Base-by-base conservation (phyloP, 2,113 vertebrate genomes). In the Euleptes europaea region DNA sequence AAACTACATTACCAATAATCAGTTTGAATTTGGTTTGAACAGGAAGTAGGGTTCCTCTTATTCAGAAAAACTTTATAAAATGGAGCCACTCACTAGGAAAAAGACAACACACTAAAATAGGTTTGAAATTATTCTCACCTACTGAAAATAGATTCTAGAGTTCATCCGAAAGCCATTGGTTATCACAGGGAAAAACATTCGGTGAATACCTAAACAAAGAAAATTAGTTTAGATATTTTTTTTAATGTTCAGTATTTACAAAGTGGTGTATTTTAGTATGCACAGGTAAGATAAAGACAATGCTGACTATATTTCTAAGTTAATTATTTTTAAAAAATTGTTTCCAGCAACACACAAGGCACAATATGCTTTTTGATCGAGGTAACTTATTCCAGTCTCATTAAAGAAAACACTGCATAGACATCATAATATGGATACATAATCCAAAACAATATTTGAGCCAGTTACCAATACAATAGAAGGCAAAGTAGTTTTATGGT, bases 71-170 rank as follows among this genome's bases (percentile, higher is more conserved):
- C 40, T 69, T 19, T 42, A 42, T 40, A 84, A 4, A 54, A 40
- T 19, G n/a, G 67, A 33, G 44, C 23, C 17, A 3, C 26, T 84
- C 6, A 12, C 76, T 35, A 3, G 8, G n/a, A 85, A 80, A 84
- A 17, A 0, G 77, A 86, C 21, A 0, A n/a, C 5, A 2, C 12
- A 54, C 1, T 73, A 44, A 7, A 47, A 81, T 8, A 83, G 85
- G 7, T 76, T 86, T 60, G 9, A 78, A 90, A 75, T 3, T 76
- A 83, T 60, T 92, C 96, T 97, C 96, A 97, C 96, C 96, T 96
- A 83, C 57, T 77, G 86, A 93, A 92, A 89, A 51, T 63, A 88
- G 63, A 79, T 91, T 57, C 84, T 0, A 31, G 63, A 89, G 82
- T 81, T 92, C 84, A 87, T 88, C 86, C 88, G 87, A 91, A 94